A percentile compares a stretch with the other conserved stretches of the same genome.
Conservation (phyloP, 92 coral and sea anemone genomes). For the Hydrozoanthus gracilis region DNA sequence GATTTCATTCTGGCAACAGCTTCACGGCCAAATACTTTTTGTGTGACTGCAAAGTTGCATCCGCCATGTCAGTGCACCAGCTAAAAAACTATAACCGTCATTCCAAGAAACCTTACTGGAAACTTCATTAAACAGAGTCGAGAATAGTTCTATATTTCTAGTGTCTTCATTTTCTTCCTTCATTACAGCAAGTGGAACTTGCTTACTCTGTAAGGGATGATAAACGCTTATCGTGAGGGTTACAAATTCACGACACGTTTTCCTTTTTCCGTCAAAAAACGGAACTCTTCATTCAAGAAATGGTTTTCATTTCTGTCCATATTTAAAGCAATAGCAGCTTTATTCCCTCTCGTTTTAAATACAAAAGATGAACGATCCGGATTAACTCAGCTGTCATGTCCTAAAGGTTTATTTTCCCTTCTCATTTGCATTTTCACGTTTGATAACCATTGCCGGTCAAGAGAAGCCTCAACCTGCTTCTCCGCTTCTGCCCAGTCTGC, state of each 20-base stretch:
- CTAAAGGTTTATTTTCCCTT: conserved; percentile 50
- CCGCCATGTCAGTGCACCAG: conserved; percentile 44
- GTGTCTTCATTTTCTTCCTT: conserved; percentile 49
- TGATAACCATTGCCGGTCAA: conserved; percentile 56
- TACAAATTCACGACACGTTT: conserved; percentile 35
- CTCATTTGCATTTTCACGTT: conserved; percentile 62
- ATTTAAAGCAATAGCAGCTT: conserved; percentile 32
- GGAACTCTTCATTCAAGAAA: conserved; percentile 57
- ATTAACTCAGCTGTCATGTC: conserved; percentile 50
- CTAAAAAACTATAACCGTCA: neutral
- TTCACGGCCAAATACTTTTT: conserved; percentile 25
- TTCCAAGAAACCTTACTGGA: neutral
- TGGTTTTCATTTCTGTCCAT: conserved; percentile 64
- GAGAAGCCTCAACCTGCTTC: conserved; percentile 53
- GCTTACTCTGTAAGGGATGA: conserved; percentile 23
- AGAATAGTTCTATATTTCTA: conserved; percentile 1
- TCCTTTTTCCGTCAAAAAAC: conserved; percentile 69
- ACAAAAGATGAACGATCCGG: conserved; percentile 49
- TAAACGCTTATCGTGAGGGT: conserved; percentile 12
- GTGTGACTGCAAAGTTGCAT: conserved; percentile 12
- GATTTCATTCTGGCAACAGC: neutral
- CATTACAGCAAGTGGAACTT: conserved; percentile 49
- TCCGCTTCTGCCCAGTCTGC: conserved; percentile 52
- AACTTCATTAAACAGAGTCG: conserved; percentile 35
- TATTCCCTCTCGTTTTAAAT: conserved; percentile 26